A percentile compares a stretch with the other conserved stretches of the same genome.
Evolutionary conservation across 2,888 invertebrate species (phyloP).

Genomic region (Catocala sponsa): DNA sequence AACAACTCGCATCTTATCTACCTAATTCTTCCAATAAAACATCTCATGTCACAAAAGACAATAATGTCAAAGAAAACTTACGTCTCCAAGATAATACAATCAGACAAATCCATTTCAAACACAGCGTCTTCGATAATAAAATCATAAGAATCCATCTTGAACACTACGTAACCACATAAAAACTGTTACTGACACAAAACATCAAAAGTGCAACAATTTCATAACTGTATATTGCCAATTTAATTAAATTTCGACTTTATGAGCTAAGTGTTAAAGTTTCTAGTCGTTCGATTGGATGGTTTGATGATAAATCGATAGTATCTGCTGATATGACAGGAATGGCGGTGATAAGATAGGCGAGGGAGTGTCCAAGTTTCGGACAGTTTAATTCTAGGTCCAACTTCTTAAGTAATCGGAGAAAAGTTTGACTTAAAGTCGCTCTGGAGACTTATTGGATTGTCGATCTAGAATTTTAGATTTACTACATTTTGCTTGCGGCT

Average conservation of each 20-base stretch:
- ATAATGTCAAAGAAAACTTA: constrained; percentile 36
- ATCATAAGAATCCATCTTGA: constrained; percentile 15
- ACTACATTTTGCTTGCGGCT: too few relatives aligned
- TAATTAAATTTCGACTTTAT: constrained; percentile 4
- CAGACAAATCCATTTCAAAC: constrained; percentile 18
- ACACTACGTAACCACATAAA: constrained; percentile 12
- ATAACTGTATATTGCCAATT: background rate
- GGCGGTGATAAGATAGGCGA: constrained; percentile 46
- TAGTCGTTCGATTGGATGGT: background rate
- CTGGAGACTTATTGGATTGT: background rate
- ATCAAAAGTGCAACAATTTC: constrained; percentile 7
- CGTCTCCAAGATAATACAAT: constrained; percentile 37
- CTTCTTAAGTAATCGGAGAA: background rate
- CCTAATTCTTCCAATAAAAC: too few relatives aligned
- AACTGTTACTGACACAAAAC: constrained; percentile 13
- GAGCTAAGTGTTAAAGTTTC: background rate
- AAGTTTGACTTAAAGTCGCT: background rate
- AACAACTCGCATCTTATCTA: too few relatives aligned
- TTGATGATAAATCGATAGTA: constrained; percentile 45
- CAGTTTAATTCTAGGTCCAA: constrained; percentile 22
- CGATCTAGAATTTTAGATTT: background rate
- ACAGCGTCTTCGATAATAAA: constrained; percentile 18
- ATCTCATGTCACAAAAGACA: background rate
- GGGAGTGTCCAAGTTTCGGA: constrained; percentile 30
- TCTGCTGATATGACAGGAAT: constrained; percentile 45